These are phyloP conservation scores for Trididemnum nubilum DNA, from an alignment of 23 tunicate species.

Conservation along the genomic window DNA sequence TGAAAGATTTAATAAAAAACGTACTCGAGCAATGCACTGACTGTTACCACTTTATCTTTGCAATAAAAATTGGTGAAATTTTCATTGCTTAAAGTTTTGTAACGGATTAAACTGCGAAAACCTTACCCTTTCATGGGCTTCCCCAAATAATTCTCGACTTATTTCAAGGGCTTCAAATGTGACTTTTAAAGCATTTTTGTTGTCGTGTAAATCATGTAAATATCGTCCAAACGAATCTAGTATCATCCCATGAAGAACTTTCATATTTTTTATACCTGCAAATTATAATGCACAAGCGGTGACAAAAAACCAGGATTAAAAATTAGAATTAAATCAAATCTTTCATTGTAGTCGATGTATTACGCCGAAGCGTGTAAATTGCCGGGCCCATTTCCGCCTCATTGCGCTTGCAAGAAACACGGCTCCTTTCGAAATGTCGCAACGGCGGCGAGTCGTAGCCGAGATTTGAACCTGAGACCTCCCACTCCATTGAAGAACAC, in stretches of 20 bases:
- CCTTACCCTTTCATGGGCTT: conserved; percentile 45
- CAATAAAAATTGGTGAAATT: too few species aligned
- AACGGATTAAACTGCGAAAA: too few species aligned
- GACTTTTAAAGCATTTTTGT: conserved; percentile 43
- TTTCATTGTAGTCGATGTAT: neutral
- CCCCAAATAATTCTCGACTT: conserved; percentile 55
- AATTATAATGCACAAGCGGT: conserved; percentile 37
- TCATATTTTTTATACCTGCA: neutral
- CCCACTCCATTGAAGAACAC: too few species aligned
- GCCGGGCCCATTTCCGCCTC: neutral
- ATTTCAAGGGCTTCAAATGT: conserved; percentile 73
- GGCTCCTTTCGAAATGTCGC: neutral
- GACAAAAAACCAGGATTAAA: conserved; percentile 5
- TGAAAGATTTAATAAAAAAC: too few species aligned
- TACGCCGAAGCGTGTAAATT: neutral
- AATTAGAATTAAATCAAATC: neutral
- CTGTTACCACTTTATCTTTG: too few species aligned
- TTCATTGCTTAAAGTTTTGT: too few species aligned
- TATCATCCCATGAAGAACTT: conserved; percentile 82
- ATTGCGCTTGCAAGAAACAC: neutral
- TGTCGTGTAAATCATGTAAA: conserved; percentile 25
- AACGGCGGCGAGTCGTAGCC: neutral
- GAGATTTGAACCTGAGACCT: neutral
- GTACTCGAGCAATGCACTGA: too few species aligned
- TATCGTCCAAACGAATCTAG: conserved; percentile 90